Evolutionary conservation across 2,888 invertebrate species (phyloP), one percentile per base, ranked within the genome.

Genomic region (Limenitis camilla): DNA sequence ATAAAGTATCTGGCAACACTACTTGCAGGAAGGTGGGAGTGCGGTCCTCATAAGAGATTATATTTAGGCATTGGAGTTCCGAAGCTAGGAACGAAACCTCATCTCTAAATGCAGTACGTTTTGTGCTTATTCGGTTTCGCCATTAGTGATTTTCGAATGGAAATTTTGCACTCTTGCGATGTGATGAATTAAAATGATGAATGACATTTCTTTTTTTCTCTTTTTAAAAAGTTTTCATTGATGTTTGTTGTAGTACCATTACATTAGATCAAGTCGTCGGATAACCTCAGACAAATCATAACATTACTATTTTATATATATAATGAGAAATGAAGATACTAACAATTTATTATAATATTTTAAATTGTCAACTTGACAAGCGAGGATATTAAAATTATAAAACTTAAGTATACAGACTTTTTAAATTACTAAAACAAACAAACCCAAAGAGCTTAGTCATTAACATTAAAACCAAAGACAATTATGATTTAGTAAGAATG

Each of bases 21-120:
- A 45, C 35, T 10, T 44, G 44, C 61, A 64, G 33, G 64, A 62
- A 56, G 60, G 64, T 63, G 65, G 68, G 69, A 63, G 65, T 40
- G 33, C 33, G 39, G 71, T 68, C 67, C 56, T 59, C 54, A 53
- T 57, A 58, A 63, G 56, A 60, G 58, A 60, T 60, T 61, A 59
- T 60, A 55, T 55, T 55, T 55, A 55, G 55, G 48, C 52, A 36
- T 39, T 52, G 11, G 49, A 40, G 30, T n/a, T n/a, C n/a, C 33
- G 30, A 31, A 30, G 29, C 8, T 31, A 41, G 4, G 10, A 10
- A 40, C 10, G 40, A 10, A 32, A 50, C 5, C 50, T 45, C 50
- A 51, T 51, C 44, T 51, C 50, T 51, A 45, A 51, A 51, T 51
- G 50, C 39, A 51, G 33, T 11, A 36, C 30, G 38, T 35, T 36